Conservation (phyloP, 2,113 vertebrate species). For the Irena cyanogastra region DNA sequence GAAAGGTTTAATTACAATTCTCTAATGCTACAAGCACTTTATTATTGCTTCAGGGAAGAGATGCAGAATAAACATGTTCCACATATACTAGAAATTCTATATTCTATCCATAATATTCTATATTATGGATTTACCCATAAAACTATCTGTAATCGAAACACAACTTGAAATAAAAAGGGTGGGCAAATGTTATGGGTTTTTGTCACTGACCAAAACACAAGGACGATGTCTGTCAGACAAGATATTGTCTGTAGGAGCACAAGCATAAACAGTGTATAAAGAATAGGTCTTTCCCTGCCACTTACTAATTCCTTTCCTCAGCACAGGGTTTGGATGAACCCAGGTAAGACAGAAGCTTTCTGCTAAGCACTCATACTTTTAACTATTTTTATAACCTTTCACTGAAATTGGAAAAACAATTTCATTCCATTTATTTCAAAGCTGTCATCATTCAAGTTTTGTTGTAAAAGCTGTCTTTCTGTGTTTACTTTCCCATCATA, state of each 20-base stretch:
- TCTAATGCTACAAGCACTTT: background rate
- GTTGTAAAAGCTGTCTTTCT: background rate
- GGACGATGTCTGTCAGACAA: background rate
- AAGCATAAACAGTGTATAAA: background rate
- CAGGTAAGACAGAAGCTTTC: background rate
- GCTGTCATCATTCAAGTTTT: background rate
- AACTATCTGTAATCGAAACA: background rate
- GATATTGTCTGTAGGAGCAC: too few species aligned
- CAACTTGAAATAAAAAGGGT: background rate
- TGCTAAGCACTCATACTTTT: background rate
- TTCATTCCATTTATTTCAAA: background rate
- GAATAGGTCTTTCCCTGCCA: background rate
- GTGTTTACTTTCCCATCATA: background rate
- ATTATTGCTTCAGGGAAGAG: background rate
- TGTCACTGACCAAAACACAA: background rate
- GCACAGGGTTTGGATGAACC: background rate
- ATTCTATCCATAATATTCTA: too few species aligned
- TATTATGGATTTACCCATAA: background rate
- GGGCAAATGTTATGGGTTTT: accelerated
- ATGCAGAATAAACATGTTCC: background rate
- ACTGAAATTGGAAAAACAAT: background rate
- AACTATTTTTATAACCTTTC: background rate
- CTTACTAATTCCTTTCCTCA: background rate
- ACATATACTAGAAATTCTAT: background rate
- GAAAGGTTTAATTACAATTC: background rate